Conservation (phyloP, 2,888 invertebrate species). For the Shargacucullia verbasci region DNA sequence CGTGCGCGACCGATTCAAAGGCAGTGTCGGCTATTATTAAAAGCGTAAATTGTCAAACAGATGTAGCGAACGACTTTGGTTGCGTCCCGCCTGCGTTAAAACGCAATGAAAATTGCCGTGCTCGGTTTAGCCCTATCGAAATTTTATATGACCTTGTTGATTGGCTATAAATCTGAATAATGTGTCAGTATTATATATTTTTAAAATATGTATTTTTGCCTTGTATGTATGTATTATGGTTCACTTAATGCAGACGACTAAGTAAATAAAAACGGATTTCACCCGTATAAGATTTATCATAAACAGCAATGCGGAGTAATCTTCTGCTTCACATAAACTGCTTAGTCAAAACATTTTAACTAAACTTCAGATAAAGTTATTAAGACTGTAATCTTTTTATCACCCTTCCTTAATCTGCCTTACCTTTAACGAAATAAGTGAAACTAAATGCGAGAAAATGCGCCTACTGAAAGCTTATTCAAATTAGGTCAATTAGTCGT, state of each 20-base stretch:
- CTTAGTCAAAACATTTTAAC: slow-evolving; percentile 36
- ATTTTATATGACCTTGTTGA: slow-evolving; percentile 56
- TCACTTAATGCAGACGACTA: too few species aligned
- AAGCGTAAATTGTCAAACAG: slow-evolving; percentile 89
- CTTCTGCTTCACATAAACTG: slow-evolving; percentile 4
- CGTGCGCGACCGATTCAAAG: slow-evolving; percentile 85
- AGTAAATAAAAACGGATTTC: too few species aligned
- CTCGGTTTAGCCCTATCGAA: slow-evolving; percentile 61
- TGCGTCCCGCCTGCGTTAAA: slow-evolving; percentile 77
- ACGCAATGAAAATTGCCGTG: slow-evolving; percentile 77
- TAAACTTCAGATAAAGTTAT: slow-evolving; percentile 42
- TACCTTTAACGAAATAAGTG: slow-evolving; percentile 59
- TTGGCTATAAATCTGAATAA: slow-evolving; percentile 45
- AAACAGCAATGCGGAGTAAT: slow-evolving; percentile 2
- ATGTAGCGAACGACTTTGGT: slow-evolving; percentile 83
- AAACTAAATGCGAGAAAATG: slow-evolving; percentile 64
- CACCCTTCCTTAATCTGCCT: slow-evolving; percentile 44
- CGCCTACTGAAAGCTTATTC: slow-evolving; percentile 66
- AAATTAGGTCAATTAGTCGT: slow-evolving; percentile 71
- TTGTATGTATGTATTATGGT: too few species aligned
- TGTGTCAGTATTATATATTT: slow-evolving; percentile 9
- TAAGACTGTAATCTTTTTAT: slow-evolving; percentile 42
- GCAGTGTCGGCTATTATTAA: slow-evolving; percentile 85
- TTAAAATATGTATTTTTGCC: too few species aligned
- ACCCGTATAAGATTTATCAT: not conserved